These are phyloP conservation scores for Labeo calbasu DNA, from an alignment of 2,797 vertebrate genomes.

Conservation along the genomic window DNA sequence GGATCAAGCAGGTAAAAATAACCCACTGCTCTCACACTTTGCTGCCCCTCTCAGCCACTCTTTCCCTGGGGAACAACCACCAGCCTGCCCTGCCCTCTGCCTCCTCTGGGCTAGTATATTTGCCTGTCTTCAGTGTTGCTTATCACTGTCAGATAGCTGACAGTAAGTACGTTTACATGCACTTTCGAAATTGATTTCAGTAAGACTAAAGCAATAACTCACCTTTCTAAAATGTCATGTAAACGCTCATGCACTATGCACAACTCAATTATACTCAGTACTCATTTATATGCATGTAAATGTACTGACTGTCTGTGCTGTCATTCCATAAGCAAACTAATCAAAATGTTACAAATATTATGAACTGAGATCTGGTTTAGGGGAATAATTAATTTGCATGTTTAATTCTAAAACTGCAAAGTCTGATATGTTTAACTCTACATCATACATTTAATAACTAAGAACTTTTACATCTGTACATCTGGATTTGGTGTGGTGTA, in stretches of 20 bases:
- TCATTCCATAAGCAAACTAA: slow-evolving; percentile 5
- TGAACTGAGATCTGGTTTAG: background rate
- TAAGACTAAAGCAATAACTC: background rate
- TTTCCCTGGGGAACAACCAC: slow-evolving; percentile 68
- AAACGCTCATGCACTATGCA: background rate
- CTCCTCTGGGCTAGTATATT: slow-evolving; percentile 46
- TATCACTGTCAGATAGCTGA: slow-evolving; percentile 30
- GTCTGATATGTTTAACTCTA: slow-evolving; percentile 1
- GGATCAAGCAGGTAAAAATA: slow-evolving; percentile 81
- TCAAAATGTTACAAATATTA: background rate
- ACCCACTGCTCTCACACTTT: slow-evolving; percentile 78
- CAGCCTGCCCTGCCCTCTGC: slow-evolving; percentile 40
- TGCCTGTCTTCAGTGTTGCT: slow-evolving; percentile 8
- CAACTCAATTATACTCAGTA: background rate
- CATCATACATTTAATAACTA: background rate
- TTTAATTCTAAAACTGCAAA: background rate
- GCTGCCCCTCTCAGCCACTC: slow-evolving; percentile 70
- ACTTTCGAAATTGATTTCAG: slow-evolving; percentile 17
- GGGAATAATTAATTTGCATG: background rate
- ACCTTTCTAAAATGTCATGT: background rate
- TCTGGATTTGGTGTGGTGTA: background rate
- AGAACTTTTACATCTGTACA: background rate
- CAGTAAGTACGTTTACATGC: background rate
- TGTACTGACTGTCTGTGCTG: background rate
- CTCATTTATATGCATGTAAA: slow-evolving; percentile 1